Conservation (phyloP, 1,140 invertebrate species). For the Triops longicaudatus region DNA sequence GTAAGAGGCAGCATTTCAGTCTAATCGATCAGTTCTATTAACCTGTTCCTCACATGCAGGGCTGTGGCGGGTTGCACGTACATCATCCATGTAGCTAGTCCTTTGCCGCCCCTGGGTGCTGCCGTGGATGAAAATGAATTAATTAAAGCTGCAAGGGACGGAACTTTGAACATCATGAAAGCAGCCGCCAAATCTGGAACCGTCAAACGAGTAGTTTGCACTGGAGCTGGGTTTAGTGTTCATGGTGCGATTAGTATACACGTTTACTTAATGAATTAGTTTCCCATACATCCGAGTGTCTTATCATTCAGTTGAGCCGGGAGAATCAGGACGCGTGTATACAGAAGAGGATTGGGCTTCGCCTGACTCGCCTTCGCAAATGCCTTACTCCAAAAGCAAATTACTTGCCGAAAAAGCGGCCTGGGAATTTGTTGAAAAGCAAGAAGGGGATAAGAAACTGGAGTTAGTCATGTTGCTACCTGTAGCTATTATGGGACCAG, state of each 20-base stretch:
- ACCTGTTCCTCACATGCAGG: not conserved
- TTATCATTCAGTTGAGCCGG: not conserved
- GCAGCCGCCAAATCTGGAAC: not conserved
- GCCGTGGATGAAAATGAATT: not conserved
- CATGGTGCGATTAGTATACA: not conserved
- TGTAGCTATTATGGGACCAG: not conserved
- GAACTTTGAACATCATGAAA: constrained; percentile 12
- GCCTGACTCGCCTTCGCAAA: not conserved
- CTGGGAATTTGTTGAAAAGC: not conserved
- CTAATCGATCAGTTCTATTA: not conserved
- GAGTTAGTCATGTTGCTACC: not conserved
- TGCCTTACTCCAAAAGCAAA: not conserved
- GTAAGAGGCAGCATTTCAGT: not conserved
- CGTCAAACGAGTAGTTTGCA: not conserved
- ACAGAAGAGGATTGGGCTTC: constrained; percentile 5
- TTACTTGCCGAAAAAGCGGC: not conserved
- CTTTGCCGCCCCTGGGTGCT: not conserved
- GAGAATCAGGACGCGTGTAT: not conserved
- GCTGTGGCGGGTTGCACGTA: not conserved
- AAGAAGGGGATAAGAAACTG: not conserved
- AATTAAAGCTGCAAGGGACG: not conserved
- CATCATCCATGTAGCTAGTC: not conserved
- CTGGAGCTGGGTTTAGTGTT: not conserved
- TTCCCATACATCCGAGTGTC: not conserved
- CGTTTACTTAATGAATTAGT: not conserved